Conservation (phyloP, 1,140 invertebrate genomes). For the Coenobita brevimanus region DNA sequence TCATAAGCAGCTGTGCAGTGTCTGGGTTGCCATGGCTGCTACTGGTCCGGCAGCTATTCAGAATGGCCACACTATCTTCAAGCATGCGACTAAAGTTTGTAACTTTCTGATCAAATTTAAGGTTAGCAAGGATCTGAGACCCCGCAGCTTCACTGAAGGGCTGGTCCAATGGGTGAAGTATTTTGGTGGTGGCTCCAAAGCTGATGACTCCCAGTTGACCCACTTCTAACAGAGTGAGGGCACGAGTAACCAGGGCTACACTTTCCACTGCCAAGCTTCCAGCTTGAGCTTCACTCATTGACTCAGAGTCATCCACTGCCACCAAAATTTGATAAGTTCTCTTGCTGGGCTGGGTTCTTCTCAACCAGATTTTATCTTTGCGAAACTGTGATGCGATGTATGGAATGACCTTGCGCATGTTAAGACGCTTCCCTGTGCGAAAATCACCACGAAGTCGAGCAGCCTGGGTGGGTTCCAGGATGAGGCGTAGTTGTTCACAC, state of each 20-base stretch:
- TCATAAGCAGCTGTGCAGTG: slow-evolving; percentile 90
- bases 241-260: slow-evolving; percentile 92
- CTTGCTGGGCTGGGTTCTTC: slow-evolving; percentile 95
- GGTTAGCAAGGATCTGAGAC: slow-evolving; percentile 79
- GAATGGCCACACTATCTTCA: slow-evolving; percentile 83
- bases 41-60: slow-evolving; percentile 73
- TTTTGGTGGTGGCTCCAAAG: slow-evolving; percentile 89
- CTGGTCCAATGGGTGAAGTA: slow-evolving; percentile 90
- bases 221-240: slow-evolving; percentile 93
- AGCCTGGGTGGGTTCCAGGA: slow-evolving; percentile 95
- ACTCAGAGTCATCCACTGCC: slow-evolving; percentile 96
- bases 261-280: slow-evolving; percentile 92
- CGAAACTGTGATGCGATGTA: slow-evolving; percentile 99
- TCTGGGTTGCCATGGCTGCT: slow-evolving; percentile 74
- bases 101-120: slow-evolving; percentile 87
- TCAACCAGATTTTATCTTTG: slow-evolving; percentile 99
- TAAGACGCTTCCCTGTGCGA: slow-evolving; percentile 95
- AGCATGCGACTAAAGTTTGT: slow-evolving; percentile 87
- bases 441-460: slow-evolving; percentile 95
- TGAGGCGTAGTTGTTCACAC: slow-evolving; percentile 93
- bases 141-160: slow-evolving; percentile 89
- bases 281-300: slow-evolving; percentile 76
- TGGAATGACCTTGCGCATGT: slow-evolving; percentile 97
- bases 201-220: slow-evolving; percentile 93
- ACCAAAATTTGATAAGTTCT: slow-evolving; percentile 97